A percentile compares a stretch with the other conserved stretches of the same genome.
Evolutionary conservation across 2,888 invertebrate species (phyloP).

Genomic region (Cheilosia variabilis): DNA sequence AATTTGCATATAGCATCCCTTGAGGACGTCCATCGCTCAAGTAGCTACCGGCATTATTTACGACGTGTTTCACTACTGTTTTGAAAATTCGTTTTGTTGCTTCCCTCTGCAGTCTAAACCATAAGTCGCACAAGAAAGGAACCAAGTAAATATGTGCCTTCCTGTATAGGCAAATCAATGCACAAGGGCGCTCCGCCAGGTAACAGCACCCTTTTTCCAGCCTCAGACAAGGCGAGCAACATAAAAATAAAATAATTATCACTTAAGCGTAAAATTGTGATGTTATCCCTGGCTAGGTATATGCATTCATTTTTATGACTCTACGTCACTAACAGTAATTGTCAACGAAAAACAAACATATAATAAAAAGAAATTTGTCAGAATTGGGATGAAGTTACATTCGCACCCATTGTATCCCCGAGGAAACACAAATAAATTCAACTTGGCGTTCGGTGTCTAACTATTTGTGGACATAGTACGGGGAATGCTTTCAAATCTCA

Average conservation of each 20-base stretch:
- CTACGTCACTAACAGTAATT: conserved; percentile 52
- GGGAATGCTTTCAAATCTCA: conserved; percentile 76
- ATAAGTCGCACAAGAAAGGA: not conserved
- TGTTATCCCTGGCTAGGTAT: conserved; percentile 76
- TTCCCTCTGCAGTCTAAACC: conserved; percentile 8
- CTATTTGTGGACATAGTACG: conserved; percentile 44
- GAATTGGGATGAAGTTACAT: conserved; percentile 14
- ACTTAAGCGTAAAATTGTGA: conserved; percentile 81
- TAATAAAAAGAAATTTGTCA: conserved; percentile 59
- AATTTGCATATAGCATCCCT: conserved; percentile 59
- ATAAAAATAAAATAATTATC: conserved; percentile 82
- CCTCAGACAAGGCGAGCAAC: conserved; percentile 64
- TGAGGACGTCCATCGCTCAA: conserved; percentile 15
- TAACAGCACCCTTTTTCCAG: conserved; percentile 30
- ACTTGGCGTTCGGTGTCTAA: conserved; percentile 40
- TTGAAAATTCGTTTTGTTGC: conserved; percentile 53
- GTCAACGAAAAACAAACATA: conserved; percentile 69
- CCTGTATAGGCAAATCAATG: conserved; percentile 51
- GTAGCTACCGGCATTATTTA: conserved; percentile 78
- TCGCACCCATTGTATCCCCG: conserved; percentile 37
- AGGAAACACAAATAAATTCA: conserved; percentile 31
- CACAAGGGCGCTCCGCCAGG: conserved; percentile 49
- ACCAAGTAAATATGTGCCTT: conserved; percentile 2
- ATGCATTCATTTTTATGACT: conserved; percentile 44
- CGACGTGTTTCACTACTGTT: conserved; percentile 81